Evolutionary conservation across 2,888 invertebrate genomes (phyloP), one percentile per base, ranked within the genome.

Genomic region (Panzeria rudis): DNA sequence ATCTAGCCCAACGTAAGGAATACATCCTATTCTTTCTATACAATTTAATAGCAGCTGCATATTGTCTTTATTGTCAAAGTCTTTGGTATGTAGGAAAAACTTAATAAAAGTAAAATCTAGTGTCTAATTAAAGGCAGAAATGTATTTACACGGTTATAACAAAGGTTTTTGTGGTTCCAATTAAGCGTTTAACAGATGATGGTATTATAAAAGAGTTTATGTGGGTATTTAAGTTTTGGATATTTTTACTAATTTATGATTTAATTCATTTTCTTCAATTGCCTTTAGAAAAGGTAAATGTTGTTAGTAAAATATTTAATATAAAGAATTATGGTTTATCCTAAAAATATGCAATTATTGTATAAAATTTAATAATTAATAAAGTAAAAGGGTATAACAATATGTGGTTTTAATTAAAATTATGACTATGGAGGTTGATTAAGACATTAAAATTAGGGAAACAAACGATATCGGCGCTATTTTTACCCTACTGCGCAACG

Each of bases 31-130:
- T 11, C 50, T 11, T 32, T 23, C 15, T 6, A 1, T 35, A 35
- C 13, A 23, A 54, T 7, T 56, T 56, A 29, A 2, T n/a, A 72
- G 32, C 56, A 56, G 71, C 59, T 35, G 29, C 17, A 17, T 9
- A 17, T 25, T 56, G 38, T 29, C 13, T 56, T 41, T 44, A 17
- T 23, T 68, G 13, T 8, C 2, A 35, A 68, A 52, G 47, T 47
- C 29, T 69, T 64, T 75, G 47, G 64, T 71, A 15, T 29, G 11
- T 20, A 6, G 38, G 41, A 68, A 38, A 79, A 83, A 32, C 9
- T 17, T 79, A 86, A 85, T 83, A 66, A 86, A 29, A 44, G n/a
- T 66, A 52, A 80, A 71, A 75, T 87, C 82, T 81, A 80, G 66
- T 77, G 80, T 76, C 64, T 73, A 84, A 79, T 87, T 87, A 83